Base-by-base conservation (phyloP, 2,113 vertebrate genomes). In the Xiphias gladius region DNA sequence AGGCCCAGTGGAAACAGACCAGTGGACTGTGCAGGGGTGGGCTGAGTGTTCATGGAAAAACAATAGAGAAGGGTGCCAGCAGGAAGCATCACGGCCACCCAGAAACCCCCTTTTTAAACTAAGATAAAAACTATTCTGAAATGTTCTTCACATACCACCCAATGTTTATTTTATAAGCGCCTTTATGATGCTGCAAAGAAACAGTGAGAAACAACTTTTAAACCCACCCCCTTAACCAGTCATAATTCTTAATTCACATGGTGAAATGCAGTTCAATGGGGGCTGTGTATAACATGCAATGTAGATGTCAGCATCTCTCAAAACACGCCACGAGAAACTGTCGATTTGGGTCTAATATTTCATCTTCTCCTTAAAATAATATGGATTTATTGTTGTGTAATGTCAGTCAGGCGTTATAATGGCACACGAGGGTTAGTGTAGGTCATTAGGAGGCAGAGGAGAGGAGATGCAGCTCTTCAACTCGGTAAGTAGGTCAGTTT, bases 401-500 rank as follows among this genome's bases (percentile, higher is more conserved):
- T 84, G 80, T 70, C 78, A 69, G 84, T 39, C 30, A 85, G 79
- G 75, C 68, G 55, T 86, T 67, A 35, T 70, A 62, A 79, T 84
- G 80, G 73, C 79, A 74, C 86, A 75, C 39, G n/a, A 52, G 85
- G 88, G 86, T 76, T 82, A 85, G 84, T 72, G 72, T 20, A 24
- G 89, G 85, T 92, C 89, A 90, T 84, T 85, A 83, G 69, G 87
- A 92, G 89, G 83, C 87, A 69, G 84, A 76, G 76, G 73, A 83
- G 87, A 82, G 74, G 86, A 91, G 89, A 92, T 82, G 90, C 87
- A 85, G 89, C 92, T 85, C 90, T 86, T 83, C 85, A 92, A 91
- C 82, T 91, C 89, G 41, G 84, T 92, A 95, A 93, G 92, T 96
- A 95, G 94, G 95, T 94, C 95, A 95, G 92, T 86, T 82, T 93